These are phyloP conservation scores for Aphelenchoides fujianensis DNA, from an alignment of 1,140 invertebrate species.

Conservation along the genomic window DNA sequence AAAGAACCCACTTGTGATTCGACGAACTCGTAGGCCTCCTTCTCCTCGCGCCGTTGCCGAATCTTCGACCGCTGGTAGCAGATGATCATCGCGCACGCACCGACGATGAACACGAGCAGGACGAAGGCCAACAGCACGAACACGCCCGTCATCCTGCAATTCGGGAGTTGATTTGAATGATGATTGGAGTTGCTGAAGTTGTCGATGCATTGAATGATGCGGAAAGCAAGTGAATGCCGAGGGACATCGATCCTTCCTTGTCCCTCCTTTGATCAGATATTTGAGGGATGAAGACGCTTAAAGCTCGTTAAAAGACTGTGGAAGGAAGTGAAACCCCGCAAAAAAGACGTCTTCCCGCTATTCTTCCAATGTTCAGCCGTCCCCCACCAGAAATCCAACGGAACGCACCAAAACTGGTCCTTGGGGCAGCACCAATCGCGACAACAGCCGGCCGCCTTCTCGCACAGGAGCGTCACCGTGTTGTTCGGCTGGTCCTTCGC, in stretches of 20 bases:
- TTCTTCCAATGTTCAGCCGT: neutral
- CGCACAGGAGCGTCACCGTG: constrained; percentile 60
- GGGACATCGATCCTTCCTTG: too few relatives aligned
- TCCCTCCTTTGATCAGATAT: too few relatives aligned
- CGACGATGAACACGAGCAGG: constrained; percentile 53
- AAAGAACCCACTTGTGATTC: constrained; percentile 24
- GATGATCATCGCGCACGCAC: constrained; percentile 49
- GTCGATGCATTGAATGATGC: too few relatives aligned
- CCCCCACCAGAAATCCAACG: too few relatives aligned
- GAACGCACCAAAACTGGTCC: constrained; percentile 59
- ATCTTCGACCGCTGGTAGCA: constrained; percentile 59
- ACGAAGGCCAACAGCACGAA: constrained; percentile 58
- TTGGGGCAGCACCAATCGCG: constrained; percentile 58
- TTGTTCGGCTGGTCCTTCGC: constrained; percentile 50
- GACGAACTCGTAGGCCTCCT: constrained; percentile 40
- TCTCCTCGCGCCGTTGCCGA: constrained; percentile 52
- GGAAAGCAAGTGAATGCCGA: too few relatives aligned
- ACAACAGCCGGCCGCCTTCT: constrained; percentile 57
- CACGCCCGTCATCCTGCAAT: constrained; percentile 57
- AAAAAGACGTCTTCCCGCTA: neutral
- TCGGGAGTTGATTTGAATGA: too few relatives aligned
- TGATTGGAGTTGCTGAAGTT: neutral
- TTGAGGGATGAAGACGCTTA: too few relatives aligned
- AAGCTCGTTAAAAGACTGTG: too few relatives aligned
- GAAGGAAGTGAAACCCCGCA: too few relatives aligned